Evolutionary conservation across 2,888 invertebrate genomes (phyloP).

Genomic region (Hemistola chrysoprasaria): DNA sequence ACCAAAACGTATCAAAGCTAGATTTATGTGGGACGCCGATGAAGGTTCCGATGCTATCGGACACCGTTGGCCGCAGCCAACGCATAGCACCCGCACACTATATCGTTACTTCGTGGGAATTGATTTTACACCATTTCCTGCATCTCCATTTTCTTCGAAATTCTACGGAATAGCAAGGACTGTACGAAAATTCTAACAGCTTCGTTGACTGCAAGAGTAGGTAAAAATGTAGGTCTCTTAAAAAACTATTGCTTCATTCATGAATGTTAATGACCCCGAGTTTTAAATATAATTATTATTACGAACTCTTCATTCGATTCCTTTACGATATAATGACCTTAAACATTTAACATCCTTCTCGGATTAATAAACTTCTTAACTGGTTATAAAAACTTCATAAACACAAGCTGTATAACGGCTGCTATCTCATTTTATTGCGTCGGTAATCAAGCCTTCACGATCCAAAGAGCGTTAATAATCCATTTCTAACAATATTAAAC

Average conservation of each 20-base stretch:
- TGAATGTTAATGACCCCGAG: no score
- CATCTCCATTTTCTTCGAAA: slow-evolving; percentile 1
- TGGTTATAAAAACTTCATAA: slow-evolving; percentile 46
- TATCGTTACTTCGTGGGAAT: slow-evolving; percentile 57
- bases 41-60: slow-evolving; percentile 74
- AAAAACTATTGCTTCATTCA: no score
- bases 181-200: slow-evolving; percentile 17
- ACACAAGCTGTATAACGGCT: slow-evolving; percentile 40
- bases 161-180: not conserved
- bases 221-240: no score
- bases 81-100: slow-evolving; percentile 26
- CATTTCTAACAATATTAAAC: slow-evolving; percentile 40
- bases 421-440: slow-evolving; percentile 55
- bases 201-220: no score
- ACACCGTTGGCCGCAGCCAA: slow-evolving; percentile 26
- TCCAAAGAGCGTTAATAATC: slow-evolving; percentile 50
- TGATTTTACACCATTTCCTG: slow-evolving; percentile 49
- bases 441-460: slow-evolving; percentile 56
- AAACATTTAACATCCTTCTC: slow-evolving; percentile 45
- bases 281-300: slow-evolving; percentile 3
- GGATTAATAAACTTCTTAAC: slow-evolving; percentile 53
- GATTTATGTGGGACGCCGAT: slow-evolving; percentile 74
- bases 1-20: slow-evolving; percentile 79
- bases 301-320: slow-evolving; percentile 20
- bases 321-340: slow-evolving; percentile 34